Evolutionary conservation across 2,888 invertebrate genomes (phyloP).

Genomic region (Brachylomia viminalis): DNA sequence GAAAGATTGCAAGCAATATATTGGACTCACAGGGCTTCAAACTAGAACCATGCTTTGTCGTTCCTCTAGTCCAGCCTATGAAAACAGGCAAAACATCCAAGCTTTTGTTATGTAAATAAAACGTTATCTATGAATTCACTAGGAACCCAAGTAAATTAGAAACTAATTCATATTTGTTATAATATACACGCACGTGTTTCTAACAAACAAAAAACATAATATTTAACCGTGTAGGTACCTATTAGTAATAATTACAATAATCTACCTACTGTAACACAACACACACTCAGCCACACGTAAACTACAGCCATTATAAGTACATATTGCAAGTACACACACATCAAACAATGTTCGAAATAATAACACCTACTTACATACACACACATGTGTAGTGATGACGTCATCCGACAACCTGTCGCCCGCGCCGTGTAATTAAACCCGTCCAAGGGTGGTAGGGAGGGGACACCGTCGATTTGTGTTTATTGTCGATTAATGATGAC

Average conservation of each 20-base stretch:
- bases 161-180: conserved; percentile 24
- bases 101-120: neutral
- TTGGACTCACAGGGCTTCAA: neutral
- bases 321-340: conserved; percentile 58
- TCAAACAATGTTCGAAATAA: conserved; percentile 62
- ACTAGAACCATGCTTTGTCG: neutral
- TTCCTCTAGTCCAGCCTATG: neutral
- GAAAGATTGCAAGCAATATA: neutral
- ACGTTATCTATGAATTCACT: neutral
- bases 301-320: conserved; percentile 49
- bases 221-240: conserved; percentile 24
- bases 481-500: conserved; percentile 42
- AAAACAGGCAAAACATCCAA: neutral
- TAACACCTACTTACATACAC: conserved; percentile 65
- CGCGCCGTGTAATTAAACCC: conserved; percentile 90
- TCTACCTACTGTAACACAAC: conserved; percentile 44
- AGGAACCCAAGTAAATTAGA: neutral
- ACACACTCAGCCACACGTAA: conserved; percentile 22
- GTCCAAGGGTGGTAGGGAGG: conserved; percentile 79
- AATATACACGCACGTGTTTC: conserved; percentile 45
- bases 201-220: conserved; percentile 33
- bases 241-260: conserved; percentile 45
- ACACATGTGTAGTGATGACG: conserved; percentile 84
- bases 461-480: conserved; percentile 68
- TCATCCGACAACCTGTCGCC: conserved; percentile 90